Evolutionary conservation across 2,888 invertebrate genomes (phyloP), one percentile per base, ranked within the genome.

Genomic region (Drosophila koepferae): DNA sequence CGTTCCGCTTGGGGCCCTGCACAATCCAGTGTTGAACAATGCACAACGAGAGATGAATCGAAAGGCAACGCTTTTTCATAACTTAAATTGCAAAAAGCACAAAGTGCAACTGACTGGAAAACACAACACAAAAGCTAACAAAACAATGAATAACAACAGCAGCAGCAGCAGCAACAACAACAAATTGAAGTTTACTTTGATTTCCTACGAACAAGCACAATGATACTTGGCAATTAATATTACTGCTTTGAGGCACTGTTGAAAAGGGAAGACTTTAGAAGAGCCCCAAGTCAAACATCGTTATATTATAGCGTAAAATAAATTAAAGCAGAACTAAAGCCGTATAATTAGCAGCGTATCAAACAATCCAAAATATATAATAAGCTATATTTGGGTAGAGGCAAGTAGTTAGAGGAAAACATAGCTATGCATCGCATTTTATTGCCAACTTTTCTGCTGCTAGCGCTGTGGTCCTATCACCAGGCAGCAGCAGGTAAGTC

Each of bases 51-150:
- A 53, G 59, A 48, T 59, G 54, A 23, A 61, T 61, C 54, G 61
- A 55, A 63, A 53, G 38, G 55, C 58, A 64, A 58, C 36, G 58
- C 31, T 71, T 75, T 84, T 77, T 85, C 85, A 85, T 82, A 87
- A 87, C 85, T 82, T 75, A 72, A 85, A 85, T 85, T 85, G 81
- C 77, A 75, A 58, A 74, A 78, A 73, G 81, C 73, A 72, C 55
- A 62, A 60, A 68, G 68, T 74, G 74, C 72, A 61, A 74, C 82
- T 76, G 74, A 66, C 80, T 72, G 83, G 81, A 83, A 82, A 74
- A 82, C 80, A 28, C 82, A 80, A 82, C 80, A 80, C 71, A 74
- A 69, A 70, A 73, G 75, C 58, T 66, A 63, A 62, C 53, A 66
- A 51, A 63, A 67, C 49, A 74, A 40, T 48, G 63, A 56, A 18